These are phyloP conservation scores for Rhynchomys soricoides DNA, from an alignment of 2,113 vertebrate genomes.

Conservation along the genomic window DNA sequence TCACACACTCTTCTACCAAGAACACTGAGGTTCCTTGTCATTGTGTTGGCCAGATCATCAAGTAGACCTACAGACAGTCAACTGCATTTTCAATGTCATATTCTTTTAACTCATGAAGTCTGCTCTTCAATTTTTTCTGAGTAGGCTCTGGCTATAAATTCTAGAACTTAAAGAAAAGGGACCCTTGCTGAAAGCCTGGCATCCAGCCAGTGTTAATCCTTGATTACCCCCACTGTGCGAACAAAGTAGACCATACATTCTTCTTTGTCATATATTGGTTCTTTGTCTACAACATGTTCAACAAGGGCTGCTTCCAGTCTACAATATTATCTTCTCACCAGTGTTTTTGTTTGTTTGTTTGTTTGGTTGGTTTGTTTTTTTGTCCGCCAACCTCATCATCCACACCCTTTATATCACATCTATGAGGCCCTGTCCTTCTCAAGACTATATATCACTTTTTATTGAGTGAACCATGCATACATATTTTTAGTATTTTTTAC, in stretches of 20 bases:
- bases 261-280: neutral
- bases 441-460: neutral
- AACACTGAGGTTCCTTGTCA: neutral
- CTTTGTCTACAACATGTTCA: neutral
- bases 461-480: neutral
- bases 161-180: neutral
- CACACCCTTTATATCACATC: neutral
- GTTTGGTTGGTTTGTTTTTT: no score
- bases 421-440: neutral
- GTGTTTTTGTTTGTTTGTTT: no score
- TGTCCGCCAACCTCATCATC: neutral
- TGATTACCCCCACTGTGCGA: no score
- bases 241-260: neutral
- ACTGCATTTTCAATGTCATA: neutral
- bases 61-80: neutral
- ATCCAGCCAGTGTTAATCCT: neutral
- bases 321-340: no score
- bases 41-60: neutral
- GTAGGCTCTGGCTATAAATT: accelerated
- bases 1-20: neutral
- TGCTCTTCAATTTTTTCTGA: neutral
- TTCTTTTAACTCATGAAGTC: neutral
- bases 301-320: neutral
- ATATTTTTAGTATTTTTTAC: neutral
- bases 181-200: neutral